These are phyloP conservation scores for Thalassophryne amazonica DNA, from an alignment of 2,797 vertebrate genomes.

Conservation along the genomic window DNA sequence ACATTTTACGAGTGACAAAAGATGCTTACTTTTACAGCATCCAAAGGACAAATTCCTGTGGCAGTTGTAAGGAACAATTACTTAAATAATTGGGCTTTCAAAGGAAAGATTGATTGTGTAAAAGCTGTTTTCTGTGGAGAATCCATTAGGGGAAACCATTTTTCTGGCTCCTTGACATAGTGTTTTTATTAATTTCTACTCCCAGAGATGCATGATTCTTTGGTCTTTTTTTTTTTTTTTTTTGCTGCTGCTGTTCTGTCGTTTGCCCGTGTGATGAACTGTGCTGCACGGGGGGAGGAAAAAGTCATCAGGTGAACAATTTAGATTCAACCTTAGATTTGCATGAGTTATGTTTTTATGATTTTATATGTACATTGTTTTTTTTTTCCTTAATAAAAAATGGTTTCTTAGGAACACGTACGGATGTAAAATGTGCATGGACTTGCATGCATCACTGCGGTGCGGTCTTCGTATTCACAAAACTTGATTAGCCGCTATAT, in stretches of 20 bases:
- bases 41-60: conserved; percentile 81
- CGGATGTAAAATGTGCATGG: no score
- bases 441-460: conserved; percentile 27
- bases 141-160: conserved; percentile 84
- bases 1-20: conserved; percentile 76
- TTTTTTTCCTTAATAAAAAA: no score
- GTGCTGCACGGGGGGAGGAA: conserved; percentile 45
- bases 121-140: conserved; percentile 84
- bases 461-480: conserved; percentile 54
- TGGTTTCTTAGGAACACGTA: no score
- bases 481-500: conserved; percentile 74
- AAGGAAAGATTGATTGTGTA: conserved; percentile 83
- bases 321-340: conserved; percentile 74
- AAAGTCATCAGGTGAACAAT: conserved; percentile 71
- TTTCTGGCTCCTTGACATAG: conserved; percentile 80
- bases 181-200: conserved; percentile 85
- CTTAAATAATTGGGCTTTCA: conserved; percentile 84
- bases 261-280: conserved; percentile 70
- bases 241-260: conserved; percentile 68
- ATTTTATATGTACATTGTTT: neutral
- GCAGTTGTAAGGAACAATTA: conserved; percentile 83
- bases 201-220: conserved; percentile 80
- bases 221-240: no score
- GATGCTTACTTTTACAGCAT: conserved; percentile 76
- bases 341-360: conserved; percentile 31